Evolutionary conservation across 1,140 invertebrate genomes (phyloP).

Genomic region (Drosophila truncata): DNA sequence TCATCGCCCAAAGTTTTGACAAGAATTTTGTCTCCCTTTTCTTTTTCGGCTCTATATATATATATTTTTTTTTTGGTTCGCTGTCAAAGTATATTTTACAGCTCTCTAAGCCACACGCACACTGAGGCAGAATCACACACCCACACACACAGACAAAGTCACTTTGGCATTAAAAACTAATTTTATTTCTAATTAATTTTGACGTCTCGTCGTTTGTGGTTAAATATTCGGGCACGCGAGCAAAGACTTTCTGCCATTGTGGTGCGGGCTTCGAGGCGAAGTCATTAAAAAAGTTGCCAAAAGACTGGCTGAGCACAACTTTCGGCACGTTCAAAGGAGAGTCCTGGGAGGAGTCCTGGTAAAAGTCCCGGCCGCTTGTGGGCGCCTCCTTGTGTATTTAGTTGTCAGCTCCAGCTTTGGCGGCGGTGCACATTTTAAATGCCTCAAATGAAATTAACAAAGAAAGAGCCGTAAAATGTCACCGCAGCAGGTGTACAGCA

Average conservation of each 20-base stretch:
- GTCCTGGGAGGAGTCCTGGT: not conserved
- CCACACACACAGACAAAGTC: slow-evolving; percentile 34
- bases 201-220: slow-evolving; percentile 82
- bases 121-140: slow-evolving; percentile 12
- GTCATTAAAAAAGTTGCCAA: slow-evolving; percentile 82
- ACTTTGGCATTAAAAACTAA: slow-evolving; percentile 80
- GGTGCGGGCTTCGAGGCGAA: slow-evolving; percentile 45
- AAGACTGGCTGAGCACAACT: slow-evolving; percentile 63
- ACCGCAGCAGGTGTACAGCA: slow-evolving; percentile 68
- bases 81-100: slow-evolving; percentile 66
- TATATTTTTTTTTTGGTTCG: slow-evolving; percentile 7
- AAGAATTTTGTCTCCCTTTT: slow-evolving; percentile 60
- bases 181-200: slow-evolving; percentile 84
- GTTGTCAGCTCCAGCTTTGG: slow-evolving; percentile 74
- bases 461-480: slow-evolving; percentile 81
- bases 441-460: slow-evolving; percentile 82
- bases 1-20: slow-evolving; percentile 62
- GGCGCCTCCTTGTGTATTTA: slow-evolving; percentile 60
- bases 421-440: slow-evolving; percentile 76
- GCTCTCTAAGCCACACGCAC: slow-evolving; percentile 34
- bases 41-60: slow-evolving; percentile 24
- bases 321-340: slow-evolving; percentile 51
- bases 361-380: not conserved
- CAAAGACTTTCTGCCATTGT: slow-evolving; percentile 57
- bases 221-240: slow-evolving; percentile 81